Evolutionary conservation across 2,113 vertebrate species (phyloP), one percentile per base, ranked within the genome.

Genomic region (Lontra canadensis): DNA sequence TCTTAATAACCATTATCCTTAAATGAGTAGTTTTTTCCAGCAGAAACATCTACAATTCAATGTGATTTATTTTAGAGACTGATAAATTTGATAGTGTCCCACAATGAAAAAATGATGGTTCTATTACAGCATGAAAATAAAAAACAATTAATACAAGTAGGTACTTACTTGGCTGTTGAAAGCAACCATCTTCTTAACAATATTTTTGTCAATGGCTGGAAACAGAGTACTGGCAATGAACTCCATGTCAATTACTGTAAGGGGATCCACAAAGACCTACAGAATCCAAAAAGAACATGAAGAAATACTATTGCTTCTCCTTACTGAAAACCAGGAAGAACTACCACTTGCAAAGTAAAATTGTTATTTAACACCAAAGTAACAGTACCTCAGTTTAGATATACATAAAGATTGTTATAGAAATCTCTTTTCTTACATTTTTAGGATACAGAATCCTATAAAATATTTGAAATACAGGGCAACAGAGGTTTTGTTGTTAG

Each of bases 251-350:
- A 99, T 98, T 97, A 98, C 98, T 73, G 99, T 99, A 34, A 99
- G 99, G 39, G 99, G 99, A 97, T 99, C 99, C 96, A 99, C 99
- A 97, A 99, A 99, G 18, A 99, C 99, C 99, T 99, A 94, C 1
- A 97, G 67, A 97, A 97, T 65, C 3, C 97, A 98, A 42, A 97
- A 69, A n/a, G 82, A 57, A 74, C 25, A 83, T 20, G 15, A 83
- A 80, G 57, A 74, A 83, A 26, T 6, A 4, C 4, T 34, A 91
- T 7, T 2, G 6, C 67, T 78, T 86, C 59, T 93, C 39, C 79
- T 78, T 67, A 81, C 3, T 36, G 93, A 91, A 89, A 1, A 71
- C 7, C 44, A 76, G 23, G 87, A 95, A 90, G 67, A 4, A 96
- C 47, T 55, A 82, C 23, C 6, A 61, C 36, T 36, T 55, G 1